Evolutionary conservation across 2,113 vertebrate genomes (phyloP).

Genomic region (Pluvianellus socialis): DNA sequence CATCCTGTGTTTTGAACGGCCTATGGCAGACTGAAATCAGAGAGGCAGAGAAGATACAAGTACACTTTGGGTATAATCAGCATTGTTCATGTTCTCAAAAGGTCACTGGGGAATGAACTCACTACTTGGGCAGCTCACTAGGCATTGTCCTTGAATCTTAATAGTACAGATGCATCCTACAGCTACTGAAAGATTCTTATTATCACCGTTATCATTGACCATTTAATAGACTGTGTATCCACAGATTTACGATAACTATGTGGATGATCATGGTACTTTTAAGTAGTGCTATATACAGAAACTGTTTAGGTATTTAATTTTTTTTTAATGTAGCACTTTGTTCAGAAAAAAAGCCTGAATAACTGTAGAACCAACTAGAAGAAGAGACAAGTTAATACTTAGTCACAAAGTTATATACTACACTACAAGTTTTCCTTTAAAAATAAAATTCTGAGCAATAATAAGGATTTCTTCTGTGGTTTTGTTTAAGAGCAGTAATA

Average conservation of each 20-base stretch:
- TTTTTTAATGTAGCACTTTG: not conserved
- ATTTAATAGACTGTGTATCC: not conserved
- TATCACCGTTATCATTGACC: accelerated
- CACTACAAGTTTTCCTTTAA: not conserved
- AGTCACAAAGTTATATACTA: not conserved
- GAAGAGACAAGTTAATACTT: not conserved
- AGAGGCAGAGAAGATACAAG: not conserved
- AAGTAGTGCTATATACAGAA: not conserved
- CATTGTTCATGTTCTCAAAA: not conserved
- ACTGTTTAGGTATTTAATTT: not conserved
- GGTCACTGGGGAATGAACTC: not conserved
- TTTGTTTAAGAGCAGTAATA: not conserved
- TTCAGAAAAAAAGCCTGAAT: not conserved
- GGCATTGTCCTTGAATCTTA: not conserved
- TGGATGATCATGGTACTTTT: not conserved
- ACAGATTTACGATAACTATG: not conserved
- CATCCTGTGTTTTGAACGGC: not conserved
- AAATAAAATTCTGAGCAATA: not conserved
- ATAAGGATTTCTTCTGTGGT: not conserved
- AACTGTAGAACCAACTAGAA: not conserved
- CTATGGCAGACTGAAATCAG: not conserved
- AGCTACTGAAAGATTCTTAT: not conserved
- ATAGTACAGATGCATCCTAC: not conserved
- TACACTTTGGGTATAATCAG: not conserved
- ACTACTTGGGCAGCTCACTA: not conserved